phyloP scores from a whole-genome alignment of 2,797 vertebrate species.

The Heterohyrax brucei region DNA sequence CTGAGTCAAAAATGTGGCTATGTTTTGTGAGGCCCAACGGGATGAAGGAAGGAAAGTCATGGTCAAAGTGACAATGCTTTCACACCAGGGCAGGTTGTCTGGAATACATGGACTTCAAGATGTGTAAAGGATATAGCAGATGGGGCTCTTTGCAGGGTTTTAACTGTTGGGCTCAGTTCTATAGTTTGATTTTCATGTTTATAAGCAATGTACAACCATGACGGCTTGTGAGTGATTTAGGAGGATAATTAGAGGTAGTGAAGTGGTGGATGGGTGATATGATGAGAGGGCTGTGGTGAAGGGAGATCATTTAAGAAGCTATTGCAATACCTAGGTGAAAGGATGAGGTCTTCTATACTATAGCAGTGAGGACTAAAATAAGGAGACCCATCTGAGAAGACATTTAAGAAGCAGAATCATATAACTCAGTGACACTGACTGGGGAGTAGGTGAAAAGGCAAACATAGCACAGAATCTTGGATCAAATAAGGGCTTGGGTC shows the following conservation, averaged over 20 bases:
- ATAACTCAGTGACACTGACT: not conserved
- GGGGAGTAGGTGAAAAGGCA: not conserved
- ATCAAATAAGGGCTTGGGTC: not conserved
- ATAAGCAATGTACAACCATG: not conserved
- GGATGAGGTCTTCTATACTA: not conserved
- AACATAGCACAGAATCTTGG: not conserved
- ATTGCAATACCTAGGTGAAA: not conserved
- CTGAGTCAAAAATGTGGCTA: conserved; percentile 13
- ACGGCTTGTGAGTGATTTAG: conserved; percentile 29
- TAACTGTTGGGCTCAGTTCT: not conserved
- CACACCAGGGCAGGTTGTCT: not conserved
- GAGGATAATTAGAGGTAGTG: conserved; percentile 31
- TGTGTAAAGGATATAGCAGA: not conserved
- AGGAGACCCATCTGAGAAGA: conserved; percentile 42
- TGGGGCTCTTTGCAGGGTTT: not conserved
- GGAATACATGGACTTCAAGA: not conserved
- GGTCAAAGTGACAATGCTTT: conserved; percentile 6
- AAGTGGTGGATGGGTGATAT: not conserved
- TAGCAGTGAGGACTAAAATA: conserved; percentile 8
- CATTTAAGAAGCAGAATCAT: conserved; percentile 35
- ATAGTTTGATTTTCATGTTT: conserved; percentile 41
- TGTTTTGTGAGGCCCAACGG: not conserved
- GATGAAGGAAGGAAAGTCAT: not conserved
- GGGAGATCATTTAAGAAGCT: conserved; percentile 20
- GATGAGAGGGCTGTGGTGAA: not conserved